Base-by-base conservation (phyloP, 2,113 vertebrate genomes). In the Amblyopsis rosae region DNA sequence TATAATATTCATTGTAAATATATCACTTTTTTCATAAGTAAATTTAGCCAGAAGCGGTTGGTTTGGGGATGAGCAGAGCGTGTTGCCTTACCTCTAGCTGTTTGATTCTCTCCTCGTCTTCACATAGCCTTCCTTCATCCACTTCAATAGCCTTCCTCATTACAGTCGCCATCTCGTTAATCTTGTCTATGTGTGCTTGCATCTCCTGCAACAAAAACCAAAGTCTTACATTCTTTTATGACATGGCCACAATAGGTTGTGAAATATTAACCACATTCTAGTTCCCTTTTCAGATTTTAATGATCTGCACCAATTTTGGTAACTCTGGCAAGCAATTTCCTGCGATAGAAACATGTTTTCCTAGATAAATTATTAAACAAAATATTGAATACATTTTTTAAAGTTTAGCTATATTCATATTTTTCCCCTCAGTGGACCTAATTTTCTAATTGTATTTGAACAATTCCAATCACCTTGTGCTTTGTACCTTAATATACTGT, bases 101-200 rank as follows among this genome's bases (percentile, higher is more conserved):
- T 80, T 92, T 89, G 77, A 99, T 98, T 17, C 95, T 91, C 70
- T 99, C 97, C 76, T 96, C 95, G 3, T 99, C 98, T 80, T 95
- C 94, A 82, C 94, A 96, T 17, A 93, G 84, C 0, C 93, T 92
- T 9, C 92, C 95, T 46, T 98, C 98, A 4, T 99, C 96, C 35
- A 98, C 92, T 80, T 99, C 96, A 64, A 99, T 96, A 5, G 98
- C 98, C 77, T 94, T 97, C 73, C 92, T 94, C 96, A 99, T 99
- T 1, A 99, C 97, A 0, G 95, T 95, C 19, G 97, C 96, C 98
- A 99, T 99, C 86, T 99, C 98, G 3, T 95, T 95, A 41, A 99
- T 98, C 80, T 99, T 98, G 86, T 99, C 96, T 85, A 96, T 93
- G 1, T 99, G 98, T 6, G 92, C 93, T 73, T 97, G 96, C 81